phyloP scores from a whole-genome alignment of 2,888 invertebrate genomes.

The Parelbella ahira region DNA sequence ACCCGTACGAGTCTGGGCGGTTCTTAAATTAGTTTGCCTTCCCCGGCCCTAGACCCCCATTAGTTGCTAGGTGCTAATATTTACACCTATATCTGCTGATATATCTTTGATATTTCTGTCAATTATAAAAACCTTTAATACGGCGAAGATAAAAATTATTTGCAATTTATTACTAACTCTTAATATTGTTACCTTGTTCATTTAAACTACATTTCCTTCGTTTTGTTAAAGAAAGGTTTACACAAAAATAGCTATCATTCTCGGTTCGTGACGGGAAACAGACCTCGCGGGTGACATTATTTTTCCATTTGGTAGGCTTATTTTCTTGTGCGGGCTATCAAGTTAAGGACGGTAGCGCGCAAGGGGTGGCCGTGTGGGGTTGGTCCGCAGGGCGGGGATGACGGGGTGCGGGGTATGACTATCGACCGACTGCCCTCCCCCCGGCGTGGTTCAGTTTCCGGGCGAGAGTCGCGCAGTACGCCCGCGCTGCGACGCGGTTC shows the following conservation, averaged over 20 bases:
- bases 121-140: neutral
- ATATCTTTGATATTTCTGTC: too few relatives aligned
- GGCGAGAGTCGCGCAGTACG: conserved; percentile 83
- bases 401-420: conserved; percentile 69
- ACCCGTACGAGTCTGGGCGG: conserved; percentile 60
- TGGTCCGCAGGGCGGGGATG: conserved; percentile 70
- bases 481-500: conserved; percentile 77
- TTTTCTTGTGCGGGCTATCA: conserved; percentile 77
- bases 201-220: neutral
- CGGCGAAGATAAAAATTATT: too few relatives aligned
- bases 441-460: conserved; percentile 77
- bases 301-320: conserved; percentile 77
- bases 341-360: conserved; percentile 70
- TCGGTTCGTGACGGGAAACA: conserved; percentile 42
- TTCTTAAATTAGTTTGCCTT: conserved; percentile 69
- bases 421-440: conserved; percentile 82
- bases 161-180: too few relatives aligned
- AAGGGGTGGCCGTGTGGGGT: conserved; percentile 57
- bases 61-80: conserved; percentile 46
- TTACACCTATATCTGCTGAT: too few relatives aligned
- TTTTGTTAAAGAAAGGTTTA: neutral
- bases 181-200: too few relatives aligned
- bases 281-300: conserved; percentile 67
- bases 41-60: conserved; percentile 40
- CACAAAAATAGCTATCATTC: conserved; percentile 2